These are phyloP conservation scores for Thunnus thynnus DNA, from an alignment of 2,113 vertebrate genomes.

Conservation along the genomic window DNA sequence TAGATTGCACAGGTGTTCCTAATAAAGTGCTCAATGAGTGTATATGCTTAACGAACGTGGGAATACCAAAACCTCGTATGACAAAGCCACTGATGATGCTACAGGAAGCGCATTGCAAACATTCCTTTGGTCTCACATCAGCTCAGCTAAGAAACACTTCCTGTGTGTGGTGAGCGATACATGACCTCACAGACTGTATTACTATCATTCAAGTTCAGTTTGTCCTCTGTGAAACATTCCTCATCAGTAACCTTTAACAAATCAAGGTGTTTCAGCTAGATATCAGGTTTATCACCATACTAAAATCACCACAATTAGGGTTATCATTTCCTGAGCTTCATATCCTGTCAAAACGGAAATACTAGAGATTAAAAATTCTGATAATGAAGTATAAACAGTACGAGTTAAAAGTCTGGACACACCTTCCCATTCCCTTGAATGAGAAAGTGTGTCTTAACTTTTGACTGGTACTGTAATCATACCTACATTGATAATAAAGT, in stretches of 20 bases:
- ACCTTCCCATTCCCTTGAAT: too few species aligned
- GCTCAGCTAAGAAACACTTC: conserved; percentile 33
- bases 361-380: too few species aligned
- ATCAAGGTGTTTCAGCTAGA: not conserved
- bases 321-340: not conserved
- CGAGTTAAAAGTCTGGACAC: too few species aligned
- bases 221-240: not conserved
- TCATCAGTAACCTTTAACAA: not conserved
- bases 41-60: too few species aligned
- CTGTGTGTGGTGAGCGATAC: conserved; percentile 11
- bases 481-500: not conserved
- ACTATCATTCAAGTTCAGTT: conserved; percentile 20
- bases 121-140: conserved; percentile 42
- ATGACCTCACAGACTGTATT: not conserved
- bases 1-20: too few species aligned
- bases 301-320: not conserved
- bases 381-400: too few species aligned
- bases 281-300: not conserved
- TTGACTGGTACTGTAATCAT: too few species aligned
- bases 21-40: too few species aligned
- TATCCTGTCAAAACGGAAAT: too few species aligned
- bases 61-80: not conserved
- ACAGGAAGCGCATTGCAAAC: conserved; percentile 46
- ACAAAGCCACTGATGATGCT: not conserved
- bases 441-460: too few species aligned